Conservation (phyloP, 2,797 vertebrate species). For the Austrolebias charrua region DNA sequence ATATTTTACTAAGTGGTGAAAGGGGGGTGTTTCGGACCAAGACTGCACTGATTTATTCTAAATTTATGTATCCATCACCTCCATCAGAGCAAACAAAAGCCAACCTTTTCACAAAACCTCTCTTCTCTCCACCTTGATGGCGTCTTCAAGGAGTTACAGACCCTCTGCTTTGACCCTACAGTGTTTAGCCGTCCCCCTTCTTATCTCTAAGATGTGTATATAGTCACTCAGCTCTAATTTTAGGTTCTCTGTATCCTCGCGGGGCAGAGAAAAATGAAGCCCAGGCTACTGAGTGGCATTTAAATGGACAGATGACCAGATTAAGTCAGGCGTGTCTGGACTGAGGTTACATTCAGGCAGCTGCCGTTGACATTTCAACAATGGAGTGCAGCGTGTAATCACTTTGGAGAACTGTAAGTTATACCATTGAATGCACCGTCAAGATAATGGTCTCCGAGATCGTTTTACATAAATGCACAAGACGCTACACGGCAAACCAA, state of each 20-base stretch:
- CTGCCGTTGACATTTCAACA: slow-evolving; percentile 55
- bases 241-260: slow-evolving; percentile 16
- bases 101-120: slow-evolving; percentile 6
- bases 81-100: not conserved
- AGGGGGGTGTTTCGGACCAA: no score
- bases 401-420: slow-evolving; percentile 35
- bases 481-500: slow-evolving; percentile 11
- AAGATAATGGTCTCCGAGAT: slow-evolving; percentile 41
- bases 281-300: slow-evolving; percentile 47
- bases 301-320: slow-evolving; percentile 60
- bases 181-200: not conserved
- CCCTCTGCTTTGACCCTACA: not conserved
- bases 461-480: slow-evolving; percentile 28
- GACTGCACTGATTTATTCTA: no score
- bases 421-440: slow-evolving; percentile 28
- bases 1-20: no score
- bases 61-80: slow-evolving; percentile 7
- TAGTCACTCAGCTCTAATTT: slow-evolving; percentile 39
- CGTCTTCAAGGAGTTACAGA: slow-evolving; percentile 11
- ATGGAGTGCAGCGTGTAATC: slow-evolving; percentile 36
- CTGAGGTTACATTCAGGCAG: slow-evolving; percentile 44
- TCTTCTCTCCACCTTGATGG: slow-evolving; percentile 12
- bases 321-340: slow-evolving; percentile 48
- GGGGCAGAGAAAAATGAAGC: slow-evolving; percentile 43
- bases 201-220: slow-evolving; percentile 19